These are phyloP conservation scores for Escarpia spicata DNA, from an alignment of 2,888 invertebrate species.

Conservation along the genomic window DNA sequence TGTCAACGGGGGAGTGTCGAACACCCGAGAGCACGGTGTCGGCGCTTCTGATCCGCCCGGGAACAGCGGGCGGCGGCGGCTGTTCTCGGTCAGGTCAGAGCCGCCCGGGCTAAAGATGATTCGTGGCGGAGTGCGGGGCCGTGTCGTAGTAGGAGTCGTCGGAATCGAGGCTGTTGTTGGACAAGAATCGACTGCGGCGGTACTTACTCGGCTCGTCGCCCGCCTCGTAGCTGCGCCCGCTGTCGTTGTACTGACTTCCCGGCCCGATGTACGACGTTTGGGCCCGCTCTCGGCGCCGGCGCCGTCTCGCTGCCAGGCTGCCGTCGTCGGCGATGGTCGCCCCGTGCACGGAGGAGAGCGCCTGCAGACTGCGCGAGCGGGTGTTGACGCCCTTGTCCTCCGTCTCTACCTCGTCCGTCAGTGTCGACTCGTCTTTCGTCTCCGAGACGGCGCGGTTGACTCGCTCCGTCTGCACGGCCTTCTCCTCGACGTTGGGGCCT, in stretches of 20 bases:
- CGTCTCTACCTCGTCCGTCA: constrained; percentile 45
- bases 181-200: constrained; percentile 22
- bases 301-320: constrained; percentile 37
- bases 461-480: not conserved
- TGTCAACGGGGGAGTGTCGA: not conserved
- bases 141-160: constrained; percentile 35
- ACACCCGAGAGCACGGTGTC: not conserved
- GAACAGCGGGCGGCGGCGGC: constrained; percentile 3
- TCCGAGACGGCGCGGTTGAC: constrained; percentile 30
- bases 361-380: constrained; percentile 47
- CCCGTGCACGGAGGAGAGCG: constrained; percentile 21
- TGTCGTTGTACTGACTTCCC: not conserved
- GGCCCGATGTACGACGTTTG: constrained; percentile 31
- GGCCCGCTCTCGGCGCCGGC: constrained; percentile 38
- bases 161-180: constrained; percentile 35
- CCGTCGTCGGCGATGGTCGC: constrained; percentile 34
- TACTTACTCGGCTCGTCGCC: constrained; percentile 21
- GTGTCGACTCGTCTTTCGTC: constrained; percentile 38
- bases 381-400: constrained; percentile 59
- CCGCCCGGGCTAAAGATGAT: constrained; percentile 34
- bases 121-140: constrained; percentile 29
- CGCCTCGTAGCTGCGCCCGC: constrained; percentile 14
- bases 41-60: not conserved
- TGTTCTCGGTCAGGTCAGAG: constrained; percentile 28
- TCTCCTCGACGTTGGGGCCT: constrained; percentile 30